Evolutionary conservation across 2,888 invertebrate species (phyloP).

Genomic region (Polyommatus icarus): DNA sequence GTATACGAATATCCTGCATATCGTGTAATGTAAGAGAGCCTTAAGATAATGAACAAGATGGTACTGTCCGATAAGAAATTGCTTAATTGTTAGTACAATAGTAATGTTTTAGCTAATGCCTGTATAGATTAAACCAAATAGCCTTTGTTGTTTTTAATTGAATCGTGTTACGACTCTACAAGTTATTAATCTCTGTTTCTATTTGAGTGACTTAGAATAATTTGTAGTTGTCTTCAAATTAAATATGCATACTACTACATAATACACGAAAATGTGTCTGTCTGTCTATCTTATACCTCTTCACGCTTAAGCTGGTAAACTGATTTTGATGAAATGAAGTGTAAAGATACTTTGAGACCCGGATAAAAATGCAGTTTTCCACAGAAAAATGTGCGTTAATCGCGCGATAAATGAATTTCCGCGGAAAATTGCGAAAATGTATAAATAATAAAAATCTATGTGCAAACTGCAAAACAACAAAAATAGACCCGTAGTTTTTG

Average conservation of each 20-base stretch:
- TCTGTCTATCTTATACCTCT: too few species aligned
- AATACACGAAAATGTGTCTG: too few species aligned
- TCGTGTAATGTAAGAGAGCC: constrained; percentile 12
- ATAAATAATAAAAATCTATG: too few species aligned
- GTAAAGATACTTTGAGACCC: too few species aligned
- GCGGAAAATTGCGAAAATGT: too few species aligned
- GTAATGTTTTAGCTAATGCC: constrained; percentile 11
- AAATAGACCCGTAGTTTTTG: background rate
- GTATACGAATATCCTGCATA: constrained; percentile 1
- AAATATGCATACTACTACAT: background rate
- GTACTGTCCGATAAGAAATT: constrained; percentile 62
- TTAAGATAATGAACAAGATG: constrained; percentile 54
- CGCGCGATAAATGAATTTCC: too few species aligned
- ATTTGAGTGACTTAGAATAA: background rate
- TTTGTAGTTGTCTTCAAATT: background rate
- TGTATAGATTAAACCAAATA: constrained; percentile 6
- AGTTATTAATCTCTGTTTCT: background rate
- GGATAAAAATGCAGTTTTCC: too few species aligned
- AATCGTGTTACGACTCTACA: background rate
- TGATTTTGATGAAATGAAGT: too few species aligned
- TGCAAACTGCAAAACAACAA: background rate
- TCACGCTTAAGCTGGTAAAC: too few species aligned
- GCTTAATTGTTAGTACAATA: constrained; percentile 66
- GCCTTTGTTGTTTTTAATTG: constrained; percentile 12
- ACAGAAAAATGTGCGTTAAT: too few species aligned